phyloP scores from a whole-genome alignment of 2,797 vertebrate genomes.

The Poeciliopsis presidionis region DNA sequence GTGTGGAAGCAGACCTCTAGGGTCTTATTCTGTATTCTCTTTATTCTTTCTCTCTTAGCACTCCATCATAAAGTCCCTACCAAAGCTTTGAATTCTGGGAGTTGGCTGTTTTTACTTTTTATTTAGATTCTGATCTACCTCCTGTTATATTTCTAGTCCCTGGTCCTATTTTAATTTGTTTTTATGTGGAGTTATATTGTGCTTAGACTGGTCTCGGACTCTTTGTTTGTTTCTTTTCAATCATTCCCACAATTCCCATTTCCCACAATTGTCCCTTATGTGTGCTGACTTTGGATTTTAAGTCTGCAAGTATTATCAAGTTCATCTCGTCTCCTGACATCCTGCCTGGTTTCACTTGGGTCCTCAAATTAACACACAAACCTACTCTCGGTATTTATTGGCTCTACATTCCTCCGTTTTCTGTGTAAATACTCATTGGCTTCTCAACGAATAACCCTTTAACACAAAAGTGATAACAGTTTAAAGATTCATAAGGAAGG shows the following conservation, averaged over 20 bases:
- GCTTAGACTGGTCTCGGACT: background rate
- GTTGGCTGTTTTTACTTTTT: background rate
- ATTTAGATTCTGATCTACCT: background rate
- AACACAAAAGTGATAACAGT: background rate
- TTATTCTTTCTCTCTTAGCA: background rate
- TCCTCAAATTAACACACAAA: background rate
- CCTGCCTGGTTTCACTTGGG: background rate
- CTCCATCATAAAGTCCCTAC: background rate
- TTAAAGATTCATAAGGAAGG: background rate
- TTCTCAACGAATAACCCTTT: background rate
- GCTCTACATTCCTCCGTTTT: background rate
- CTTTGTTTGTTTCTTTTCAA: background rate
- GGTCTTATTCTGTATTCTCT: background rate
- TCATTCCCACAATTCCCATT: background rate
- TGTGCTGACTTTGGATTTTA: background rate
- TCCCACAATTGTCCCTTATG: background rate
- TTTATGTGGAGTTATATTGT: background rate
- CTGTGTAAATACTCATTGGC: background rate
- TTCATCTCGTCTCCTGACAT: background rate
- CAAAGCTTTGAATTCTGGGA: background rate
- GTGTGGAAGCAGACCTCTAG: background rate
- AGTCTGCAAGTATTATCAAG: background rate
- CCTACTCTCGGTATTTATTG: background rate
- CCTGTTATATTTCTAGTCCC: background rate
- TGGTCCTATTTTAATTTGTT: background rate